Conservation (phyloP, 2,113 vertebrate genomes). For the Mystacornis crossleyi region DNA sequence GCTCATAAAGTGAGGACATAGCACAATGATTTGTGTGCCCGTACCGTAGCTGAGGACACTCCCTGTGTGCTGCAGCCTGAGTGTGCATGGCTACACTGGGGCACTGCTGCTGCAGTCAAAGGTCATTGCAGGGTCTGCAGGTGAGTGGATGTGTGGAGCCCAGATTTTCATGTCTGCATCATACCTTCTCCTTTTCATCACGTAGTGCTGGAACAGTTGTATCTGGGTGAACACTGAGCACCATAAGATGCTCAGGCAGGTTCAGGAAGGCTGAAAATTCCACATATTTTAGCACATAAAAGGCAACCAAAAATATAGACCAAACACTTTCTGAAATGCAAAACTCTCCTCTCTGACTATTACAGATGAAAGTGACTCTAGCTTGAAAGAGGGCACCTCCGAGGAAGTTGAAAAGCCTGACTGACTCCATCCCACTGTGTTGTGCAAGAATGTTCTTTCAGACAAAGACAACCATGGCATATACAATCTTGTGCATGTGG, state of each 20-base stretch:
- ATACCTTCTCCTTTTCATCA: not conserved
- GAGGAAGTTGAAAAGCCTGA: not conserved
- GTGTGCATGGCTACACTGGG: not conserved
- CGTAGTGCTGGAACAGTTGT: not conserved
- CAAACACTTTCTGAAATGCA: constrained; percentile 19
- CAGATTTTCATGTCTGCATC: not conserved
- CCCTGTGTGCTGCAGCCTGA: not conserved
- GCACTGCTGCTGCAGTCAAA: not conserved
- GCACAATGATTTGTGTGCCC: not conserved
- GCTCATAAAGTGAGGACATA: not conserved
- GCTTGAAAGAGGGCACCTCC: not conserved
- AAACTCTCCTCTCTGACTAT: not conserved
- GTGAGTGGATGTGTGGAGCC: not conserved
- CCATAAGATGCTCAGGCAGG: not conserved
- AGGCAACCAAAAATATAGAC: not conserved
- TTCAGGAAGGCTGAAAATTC: not conserved
- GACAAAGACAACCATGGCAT: not conserved
- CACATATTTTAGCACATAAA: not conserved
- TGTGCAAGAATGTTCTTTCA: not conserved
- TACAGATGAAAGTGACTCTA: not conserved
- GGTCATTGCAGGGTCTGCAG: too few relatives aligned
- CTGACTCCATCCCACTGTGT: not conserved
- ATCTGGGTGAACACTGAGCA: not conserved
- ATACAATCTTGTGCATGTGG: not conserved
- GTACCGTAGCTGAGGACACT: rapidly evolving